Conservation (phyloP, 2,797 vertebrate genomes). For the Psittacula derbiana region DNA sequence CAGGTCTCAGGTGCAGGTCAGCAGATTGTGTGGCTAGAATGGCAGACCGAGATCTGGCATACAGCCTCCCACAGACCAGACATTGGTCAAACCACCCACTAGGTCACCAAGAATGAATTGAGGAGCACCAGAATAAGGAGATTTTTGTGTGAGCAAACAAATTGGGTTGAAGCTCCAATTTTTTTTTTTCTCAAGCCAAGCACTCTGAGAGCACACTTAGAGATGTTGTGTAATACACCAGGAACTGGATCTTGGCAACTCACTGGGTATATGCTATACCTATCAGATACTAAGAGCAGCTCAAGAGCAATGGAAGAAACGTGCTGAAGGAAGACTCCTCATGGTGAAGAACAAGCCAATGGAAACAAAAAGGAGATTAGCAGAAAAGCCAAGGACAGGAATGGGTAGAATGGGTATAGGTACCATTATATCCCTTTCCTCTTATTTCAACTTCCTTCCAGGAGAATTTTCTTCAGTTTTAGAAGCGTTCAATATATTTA, state of each 20-base stretch:
- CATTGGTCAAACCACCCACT: neutral
- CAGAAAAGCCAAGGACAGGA: neutral
- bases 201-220: accelerated
- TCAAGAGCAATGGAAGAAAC: neutral
- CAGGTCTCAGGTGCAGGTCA: neutral
- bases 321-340: neutral
- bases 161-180: neutral
- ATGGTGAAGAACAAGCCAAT: neutral
- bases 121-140: neutral
- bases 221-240: neutral
- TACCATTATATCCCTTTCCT: neutral
- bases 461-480: neutral
- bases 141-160: neutral
- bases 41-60: neutral
- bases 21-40: neutral
- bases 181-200: neutral
- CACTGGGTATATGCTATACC: neutral
- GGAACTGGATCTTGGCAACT: neutral
- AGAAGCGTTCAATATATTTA: neutral
- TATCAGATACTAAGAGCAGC: neutral
- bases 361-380: neutral
- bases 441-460: neutral
- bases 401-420: neutral
- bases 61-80: neutral
- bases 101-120: neutral